These are phyloP conservation scores for Congeria kusceri DNA, from an alignment of 2,888 invertebrate species.

Conservation along the genomic window DNA sequence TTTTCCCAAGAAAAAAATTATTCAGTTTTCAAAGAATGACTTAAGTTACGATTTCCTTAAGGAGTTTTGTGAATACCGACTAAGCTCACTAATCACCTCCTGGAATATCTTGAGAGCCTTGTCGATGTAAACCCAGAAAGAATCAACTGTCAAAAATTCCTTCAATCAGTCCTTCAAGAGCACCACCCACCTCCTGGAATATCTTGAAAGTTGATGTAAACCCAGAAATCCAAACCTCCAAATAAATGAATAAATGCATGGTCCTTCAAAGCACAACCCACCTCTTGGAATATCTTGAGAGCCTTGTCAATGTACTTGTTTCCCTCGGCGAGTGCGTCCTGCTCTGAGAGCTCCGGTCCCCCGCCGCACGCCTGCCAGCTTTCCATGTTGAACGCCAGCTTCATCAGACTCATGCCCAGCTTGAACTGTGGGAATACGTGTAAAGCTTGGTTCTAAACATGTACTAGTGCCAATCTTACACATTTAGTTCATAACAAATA, in stretches of 20 bases:
- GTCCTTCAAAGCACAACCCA: constrained; percentile 33
- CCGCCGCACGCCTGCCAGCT: constrained; percentile 84
- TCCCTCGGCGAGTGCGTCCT: constrained; percentile 81
- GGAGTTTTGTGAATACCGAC: too few relatives aligned
- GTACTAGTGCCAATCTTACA: too few relatives aligned
- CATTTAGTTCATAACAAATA: too few relatives aligned
- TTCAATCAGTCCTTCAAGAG: background rate
- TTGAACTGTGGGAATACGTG: too few relatives aligned
- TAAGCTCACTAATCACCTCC: constrained; percentile 75
- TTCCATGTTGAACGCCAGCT: constrained; percentile 84
- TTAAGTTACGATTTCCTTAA: too few relatives aligned
- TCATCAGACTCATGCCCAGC: constrained; percentile 83
- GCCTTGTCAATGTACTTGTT: constrained; percentile 83
- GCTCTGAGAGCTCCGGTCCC: constrained; percentile 77
- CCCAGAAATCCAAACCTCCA: too few relatives aligned
- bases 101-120: constrained; percentile 82
- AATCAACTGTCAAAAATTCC: too few relatives aligned
- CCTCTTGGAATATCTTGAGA: constrained; percentile 83
- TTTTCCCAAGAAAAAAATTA: too few relatives aligned
- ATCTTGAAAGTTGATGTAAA: constrained; percentile 83
- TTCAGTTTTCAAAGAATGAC: too few relatives aligned
- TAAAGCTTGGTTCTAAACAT: too few relatives aligned
- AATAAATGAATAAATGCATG: background rate
- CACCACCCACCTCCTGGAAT: constrained; percentile 79
- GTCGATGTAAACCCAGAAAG: too few relatives aligned